These are phyloP conservation scores for Salpingus planirostris DNA, from an alignment of 2,888 invertebrate species.

Conservation along the genomic window DNA sequence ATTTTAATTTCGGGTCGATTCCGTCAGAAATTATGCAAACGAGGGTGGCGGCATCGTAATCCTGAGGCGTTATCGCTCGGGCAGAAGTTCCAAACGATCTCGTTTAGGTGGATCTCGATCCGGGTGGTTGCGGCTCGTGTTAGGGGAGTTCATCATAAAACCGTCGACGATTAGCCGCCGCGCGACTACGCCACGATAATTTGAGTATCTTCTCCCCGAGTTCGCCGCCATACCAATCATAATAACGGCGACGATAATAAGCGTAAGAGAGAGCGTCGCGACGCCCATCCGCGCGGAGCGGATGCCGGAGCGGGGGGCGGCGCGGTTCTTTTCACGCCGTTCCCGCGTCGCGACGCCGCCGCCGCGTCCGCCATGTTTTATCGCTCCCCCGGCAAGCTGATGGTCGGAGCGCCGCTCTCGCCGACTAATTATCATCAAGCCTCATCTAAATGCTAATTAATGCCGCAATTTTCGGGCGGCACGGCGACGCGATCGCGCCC, in stretches of 20 bases:
- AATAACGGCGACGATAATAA: too few relatives aligned
- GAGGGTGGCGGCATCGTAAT: too few relatives aligned
- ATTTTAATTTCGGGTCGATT: too few relatives aligned
- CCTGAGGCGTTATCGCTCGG: constrained; percentile 30
- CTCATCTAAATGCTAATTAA: constrained; percentile 50
- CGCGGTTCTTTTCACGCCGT: constrained; percentile 42
- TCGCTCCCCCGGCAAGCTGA: constrained; percentile 36
- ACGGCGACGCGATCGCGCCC: constrained; percentile 38
- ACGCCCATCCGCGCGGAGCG: too few relatives aligned
- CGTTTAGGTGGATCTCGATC: constrained; percentile 26
- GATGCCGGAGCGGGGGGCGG: constrained; percentile 19
- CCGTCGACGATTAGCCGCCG: constrained; percentile 22
- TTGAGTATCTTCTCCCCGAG: constrained; percentile 25
- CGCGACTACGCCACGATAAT: constrained; percentile 31
- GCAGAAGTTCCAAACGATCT: constrained; percentile 30
- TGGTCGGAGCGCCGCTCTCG: too few relatives aligned
- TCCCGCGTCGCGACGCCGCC: constrained; percentile 27
- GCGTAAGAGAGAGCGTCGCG: too few relatives aligned
- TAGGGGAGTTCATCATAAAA: constrained; percentile 38
- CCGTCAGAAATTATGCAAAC: too few relatives aligned
- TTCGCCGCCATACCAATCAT: constrained; percentile 14
- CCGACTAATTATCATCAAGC: constrained; percentile 43
- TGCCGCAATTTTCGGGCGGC: constrained; percentile 43
- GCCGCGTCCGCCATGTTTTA: constrained; percentile 33
- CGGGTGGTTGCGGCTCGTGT: too few relatives aligned